Base-by-base conservation (phyloP, 1,140 invertebrate genomes). In the Brachionus paranguensis region DNA sequence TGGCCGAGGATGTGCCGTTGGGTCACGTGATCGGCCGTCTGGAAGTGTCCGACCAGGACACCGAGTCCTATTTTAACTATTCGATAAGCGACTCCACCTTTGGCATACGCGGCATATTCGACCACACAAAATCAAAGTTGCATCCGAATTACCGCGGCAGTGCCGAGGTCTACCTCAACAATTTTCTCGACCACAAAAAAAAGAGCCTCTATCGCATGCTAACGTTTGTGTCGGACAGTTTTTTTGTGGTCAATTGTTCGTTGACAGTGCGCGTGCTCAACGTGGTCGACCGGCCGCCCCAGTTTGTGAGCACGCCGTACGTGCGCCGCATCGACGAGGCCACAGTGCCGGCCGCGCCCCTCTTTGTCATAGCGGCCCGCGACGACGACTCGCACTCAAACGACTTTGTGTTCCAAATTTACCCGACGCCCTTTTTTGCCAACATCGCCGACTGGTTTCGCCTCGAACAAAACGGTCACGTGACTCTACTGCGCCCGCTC, bases 41-140 rank as follows among this genome's bases (percentile, higher is more conserved):
- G 1, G 78, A 81, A 11, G 78, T 81, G 1, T 64, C 64, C 17
- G 78, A 81, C 43, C 33, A n/a, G 14, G 78, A 81, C 53, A 68
- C 12, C 24, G 78, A 81, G n/a, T 81, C 78, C 20, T 81, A 64
- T 47, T 81, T 81, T 17, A 81, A 81, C 12, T 81, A 64, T 64
- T 81, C 78, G 17, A 64, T 81, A n/a, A 64, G 17, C 53, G 78
- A 81, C 20, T 60, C 78, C 1, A 68, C 64, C 20, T 81, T 81
- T 5, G 78, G 78, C 27, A 81, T 81, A 65, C 20, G 78, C 10
- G 53, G 37, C 14, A 81, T 81, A 17, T 81, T 64, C 33, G 50
- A 60, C 7, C 53, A 81, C 33, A 29, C 78, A 5, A 60, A 68
- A 10, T 24, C 78, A 10, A 81, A 81, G 53, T 41, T 33, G 2